phyloP scores from a whole-genome alignment of 2,888 invertebrate genomes.

The Pilophorus perplexus region DNA sequence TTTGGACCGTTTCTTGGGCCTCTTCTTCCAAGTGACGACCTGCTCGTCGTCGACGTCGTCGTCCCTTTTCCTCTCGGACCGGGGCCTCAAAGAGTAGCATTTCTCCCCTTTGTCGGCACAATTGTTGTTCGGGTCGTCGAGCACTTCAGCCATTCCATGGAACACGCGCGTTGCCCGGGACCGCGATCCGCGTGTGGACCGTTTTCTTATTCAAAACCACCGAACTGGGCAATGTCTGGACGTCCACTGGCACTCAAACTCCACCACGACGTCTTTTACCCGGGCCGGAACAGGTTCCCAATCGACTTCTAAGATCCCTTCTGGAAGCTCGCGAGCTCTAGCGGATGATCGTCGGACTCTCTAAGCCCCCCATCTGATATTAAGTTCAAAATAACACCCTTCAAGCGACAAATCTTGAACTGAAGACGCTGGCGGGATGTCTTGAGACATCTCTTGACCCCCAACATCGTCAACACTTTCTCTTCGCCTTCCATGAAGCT shows the following conservation, averaged over 20 bases:
- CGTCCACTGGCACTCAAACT: slow-evolving; percentile 13
- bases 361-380: background rate
- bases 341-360: background rate
- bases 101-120: slow-evolving; percentile 52
- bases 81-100: slow-evolving; percentile 67
- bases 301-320: background rate
- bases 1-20: slow-evolving; percentile 53
- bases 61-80: slow-evolving; percentile 61
- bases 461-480: slow-evolving; percentile 2
- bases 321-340: slow-evolving; percentile 23
- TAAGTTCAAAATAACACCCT: slow-evolving; percentile 7
- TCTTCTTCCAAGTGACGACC: slow-evolving; percentile 49
- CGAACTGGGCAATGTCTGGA: slow-evolving; percentile 21
- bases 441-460: background rate
- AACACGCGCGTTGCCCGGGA: no score
- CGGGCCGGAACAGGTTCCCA: slow-evolving; percentile 22
- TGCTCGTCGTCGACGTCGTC: slow-evolving; percentile 49
- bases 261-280: slow-evolving; percentile 25
- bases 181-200: slow-evolving; percentile 3
- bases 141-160: slow-evolving; percentile 40
- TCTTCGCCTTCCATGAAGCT: background rate
- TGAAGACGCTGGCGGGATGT: background rate
- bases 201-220: background rate
- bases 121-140: slow-evolving; percentile 53
- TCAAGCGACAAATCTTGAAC: background rate